Percentiles rank a stretch among this genome's conserved stretches.
phyloP scores from a whole-genome alignment of 1,140 invertebrate species.

The Panagrolaimus sp. region DNA sequence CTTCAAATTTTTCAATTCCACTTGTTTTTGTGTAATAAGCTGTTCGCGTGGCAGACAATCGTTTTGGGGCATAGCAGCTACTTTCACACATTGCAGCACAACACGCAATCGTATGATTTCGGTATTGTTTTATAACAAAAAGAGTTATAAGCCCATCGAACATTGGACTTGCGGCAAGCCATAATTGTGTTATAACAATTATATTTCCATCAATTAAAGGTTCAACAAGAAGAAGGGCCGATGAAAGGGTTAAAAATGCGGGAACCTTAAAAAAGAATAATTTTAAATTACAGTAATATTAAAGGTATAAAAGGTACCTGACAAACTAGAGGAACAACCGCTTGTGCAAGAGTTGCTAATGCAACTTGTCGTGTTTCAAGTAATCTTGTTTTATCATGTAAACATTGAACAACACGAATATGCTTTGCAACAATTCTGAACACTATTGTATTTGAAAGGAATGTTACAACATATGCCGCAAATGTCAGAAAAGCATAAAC shows the following conservation, averaged over 20 bases:
- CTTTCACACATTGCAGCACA: neutral
- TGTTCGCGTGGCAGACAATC: too few relatives aligned
- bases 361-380: constrained; percentile 50
- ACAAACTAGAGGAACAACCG: constrained; percentile 45
- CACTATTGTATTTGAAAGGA: constrained; percentile 45
- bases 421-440: constrained; percentile 47
- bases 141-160: constrained; percentile 46
- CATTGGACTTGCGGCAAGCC: constrained; percentile 42
- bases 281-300: neutral
- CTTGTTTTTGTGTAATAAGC: too few relatives aligned
- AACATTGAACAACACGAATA: constrained; percentile 46
- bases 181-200: constrained; percentile 46
- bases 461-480: constrained; percentile 45
- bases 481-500: constrained; percentile 44
- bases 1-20: too few relatives aligned
- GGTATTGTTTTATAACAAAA: constrained; percentile 47
- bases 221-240: constrained; percentile 38
- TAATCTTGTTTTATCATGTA: constrained; percentile 42
- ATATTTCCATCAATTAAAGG: constrained; percentile 39
- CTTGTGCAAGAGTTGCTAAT: constrained; percentile 48
- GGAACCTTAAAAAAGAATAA: constrained; percentile 38
- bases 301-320: constrained; percentile 29
- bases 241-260: constrained; percentile 45
- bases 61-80: too few relatives aligned
- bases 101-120: constrained; percentile 20